Conservation (phyloP, 2,797 vertebrate genomes). For the Alectoris magna region DNA sequence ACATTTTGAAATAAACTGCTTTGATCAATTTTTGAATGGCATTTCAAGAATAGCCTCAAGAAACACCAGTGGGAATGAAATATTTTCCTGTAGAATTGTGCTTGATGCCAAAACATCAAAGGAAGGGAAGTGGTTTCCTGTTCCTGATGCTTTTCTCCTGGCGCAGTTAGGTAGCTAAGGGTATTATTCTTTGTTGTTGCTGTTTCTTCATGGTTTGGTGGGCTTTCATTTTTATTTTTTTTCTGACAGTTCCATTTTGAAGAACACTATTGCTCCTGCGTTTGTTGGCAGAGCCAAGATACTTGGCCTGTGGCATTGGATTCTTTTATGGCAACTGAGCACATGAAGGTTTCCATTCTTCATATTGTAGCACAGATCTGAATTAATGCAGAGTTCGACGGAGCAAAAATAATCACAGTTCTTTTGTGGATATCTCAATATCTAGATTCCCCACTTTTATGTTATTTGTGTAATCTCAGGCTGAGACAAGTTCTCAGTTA, state of each 20-base stretch:
- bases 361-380: background rate
- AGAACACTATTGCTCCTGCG: background rate
- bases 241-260: background rate
- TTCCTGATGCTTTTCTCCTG: background rate
- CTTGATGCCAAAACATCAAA: background rate
- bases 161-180: background rate
- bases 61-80: background rate
- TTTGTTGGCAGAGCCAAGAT: background rate
- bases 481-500: background rate
- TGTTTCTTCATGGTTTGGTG: too few relatives aligned
- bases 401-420: background rate
- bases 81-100: background rate
- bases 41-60: background rate
- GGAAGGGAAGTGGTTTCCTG: background rate
- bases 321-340: background rate
- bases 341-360: background rate
- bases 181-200: background rate
- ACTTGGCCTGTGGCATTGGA: background rate
- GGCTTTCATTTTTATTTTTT: too few relatives aligned
- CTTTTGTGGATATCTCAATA: background rate
- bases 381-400: background rate
- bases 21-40: background rate
- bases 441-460: background rate
- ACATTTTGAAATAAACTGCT: background rate
- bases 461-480: background rate